Base-by-base conservation (phyloP, 1,140 invertebrate species). In the Vollenhovia emeryi region DNA sequence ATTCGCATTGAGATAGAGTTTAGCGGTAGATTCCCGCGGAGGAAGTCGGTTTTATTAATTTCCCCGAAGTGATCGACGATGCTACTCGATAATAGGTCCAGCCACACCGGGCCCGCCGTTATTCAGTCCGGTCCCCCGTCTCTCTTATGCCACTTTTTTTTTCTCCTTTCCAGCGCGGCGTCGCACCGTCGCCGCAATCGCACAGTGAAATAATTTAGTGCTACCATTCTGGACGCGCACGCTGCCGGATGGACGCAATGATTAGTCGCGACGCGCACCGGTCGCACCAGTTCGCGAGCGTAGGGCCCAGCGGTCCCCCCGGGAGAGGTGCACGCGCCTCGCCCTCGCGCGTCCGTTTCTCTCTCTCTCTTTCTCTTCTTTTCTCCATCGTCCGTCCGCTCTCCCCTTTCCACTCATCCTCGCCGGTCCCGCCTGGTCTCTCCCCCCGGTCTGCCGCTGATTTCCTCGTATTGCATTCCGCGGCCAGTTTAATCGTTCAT, bases 1-100 rank as follows among this genome's bases (percentile, higher is more conserved):
- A 24, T 36, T n/a, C 33, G 21, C 36, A n/a, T 30, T 4, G 18
- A 27, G 9, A n/a, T 60, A 21, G 13, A 43, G 52, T 40, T 1
- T 43, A 75, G 52, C 21, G 36, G 33, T 40, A 30, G 50, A 55
- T 57, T 13, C 36, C 21, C 30, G n/a, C 52, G 24, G 60, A 82
- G 52, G 15, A 55, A 40, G 30, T 69, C 6, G 9, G 43, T 62
- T 86, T 87, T 83, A 87, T 87, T 84, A 87, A 87, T 88, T 75
- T 66, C 62, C 45, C 18, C 71, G 11, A 21, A 21, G 11, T 13
- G 55, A 36, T 36, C 27, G 11, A 27, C 21, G 60, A 87, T 64
- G 71, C 71, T 33, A 52, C 27, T 48, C 43, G 40, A 68, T 33
- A 55, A 62, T 68, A 50, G 43, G 40, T 15, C 13, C 52, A 60